Conservation (phyloP, 2,113 vertebrate species). For the Entomyzon cyanotis region DNA sequence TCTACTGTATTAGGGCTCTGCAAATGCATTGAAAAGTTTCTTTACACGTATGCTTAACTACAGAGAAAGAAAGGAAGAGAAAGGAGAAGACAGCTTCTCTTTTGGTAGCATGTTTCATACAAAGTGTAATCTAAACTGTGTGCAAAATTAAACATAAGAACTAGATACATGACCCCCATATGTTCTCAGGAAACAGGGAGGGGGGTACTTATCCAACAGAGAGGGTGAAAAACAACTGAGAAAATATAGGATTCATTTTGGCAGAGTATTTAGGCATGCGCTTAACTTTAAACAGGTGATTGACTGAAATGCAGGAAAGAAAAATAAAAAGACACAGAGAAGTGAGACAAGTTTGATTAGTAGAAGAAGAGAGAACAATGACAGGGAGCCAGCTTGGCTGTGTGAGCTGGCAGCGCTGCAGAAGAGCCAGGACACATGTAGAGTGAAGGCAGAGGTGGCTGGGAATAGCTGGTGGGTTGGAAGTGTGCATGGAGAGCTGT, state of each 20-base stretch:
- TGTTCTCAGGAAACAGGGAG: not conserved
- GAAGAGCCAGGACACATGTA: not conserved
- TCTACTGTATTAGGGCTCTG: constrained; percentile 45
- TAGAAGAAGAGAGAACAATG: not conserved
- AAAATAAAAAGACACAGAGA: not conserved
- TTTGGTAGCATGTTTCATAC: constrained; percentile 50
- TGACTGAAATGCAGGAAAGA: not conserved
- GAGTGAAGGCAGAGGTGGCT: not conserved
- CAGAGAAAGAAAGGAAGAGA: constrained; percentile 44
- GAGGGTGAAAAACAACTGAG: not conserved
- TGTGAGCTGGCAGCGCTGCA: not conserved
- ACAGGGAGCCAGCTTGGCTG: not conserved
- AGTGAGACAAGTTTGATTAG: not conserved
- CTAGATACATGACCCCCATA: not conserved
- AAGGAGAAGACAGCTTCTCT: constrained; percentile 49
- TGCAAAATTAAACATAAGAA: constrained; percentile 27
- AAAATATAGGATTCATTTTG: not conserved
- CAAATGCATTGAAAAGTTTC: constrained; percentile 59
- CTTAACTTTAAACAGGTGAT: not conserved
- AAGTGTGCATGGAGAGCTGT: not conserved
- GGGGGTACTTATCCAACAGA: not conserved
- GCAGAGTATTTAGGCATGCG: not conserved
- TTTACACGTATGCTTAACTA: constrained; percentile 52
- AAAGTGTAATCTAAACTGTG: constrained; percentile 40
- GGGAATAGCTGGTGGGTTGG: not conserved